Conservation (phyloP, 64 coral and sea anemone species). For the Pachyseris speciosa region DNA sequence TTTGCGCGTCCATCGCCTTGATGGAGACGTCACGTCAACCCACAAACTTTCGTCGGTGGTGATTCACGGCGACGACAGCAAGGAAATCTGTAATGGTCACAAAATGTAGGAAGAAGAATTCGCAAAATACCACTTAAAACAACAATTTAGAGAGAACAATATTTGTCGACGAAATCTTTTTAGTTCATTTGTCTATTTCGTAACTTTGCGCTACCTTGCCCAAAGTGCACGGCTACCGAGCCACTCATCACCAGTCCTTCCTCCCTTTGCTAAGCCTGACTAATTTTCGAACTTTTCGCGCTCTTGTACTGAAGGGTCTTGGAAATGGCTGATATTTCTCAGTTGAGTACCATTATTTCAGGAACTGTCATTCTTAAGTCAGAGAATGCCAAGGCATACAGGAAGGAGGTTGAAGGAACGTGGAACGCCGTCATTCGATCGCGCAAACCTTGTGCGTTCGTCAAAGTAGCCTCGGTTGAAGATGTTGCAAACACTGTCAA, state of each 20-base stretch:
- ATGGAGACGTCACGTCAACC: too few relatives aligned
- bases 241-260: neutral
- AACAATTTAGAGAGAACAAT: too few relatives aligned
- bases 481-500: slow-evolving; percentile 57
- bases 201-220: neutral
- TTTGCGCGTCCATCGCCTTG: too few relatives aligned
- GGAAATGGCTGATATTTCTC: slow-evolving; percentile 30
- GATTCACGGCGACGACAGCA: too few relatives aligned
- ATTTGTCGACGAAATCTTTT: too few relatives aligned
- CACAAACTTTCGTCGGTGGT: too few relatives aligned
- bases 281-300: neutral
- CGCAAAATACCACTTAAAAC: too few relatives aligned
- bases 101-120: too few relatives aligned
- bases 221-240: neutral
- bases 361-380: slow-evolving; percentile 20
- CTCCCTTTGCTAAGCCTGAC: neutral
- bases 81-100: too few relatives aligned
- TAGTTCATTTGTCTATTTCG: too few relatives aligned
- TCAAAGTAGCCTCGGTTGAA: slow-evolving; percentile 1
- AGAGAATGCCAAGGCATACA: slow-evolving; percentile 25
- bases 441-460: slow-evolving; percentile 30
- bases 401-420: slow-evolving; percentile 24
- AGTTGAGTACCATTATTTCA: slow-evolving; percentile 3
- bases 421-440: slow-evolving; percentile 43
- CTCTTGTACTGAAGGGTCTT: neutral